Conservation (phyloP, 2,113 vertebrate genomes). For the Corynorhinus townsendii region DNA sequence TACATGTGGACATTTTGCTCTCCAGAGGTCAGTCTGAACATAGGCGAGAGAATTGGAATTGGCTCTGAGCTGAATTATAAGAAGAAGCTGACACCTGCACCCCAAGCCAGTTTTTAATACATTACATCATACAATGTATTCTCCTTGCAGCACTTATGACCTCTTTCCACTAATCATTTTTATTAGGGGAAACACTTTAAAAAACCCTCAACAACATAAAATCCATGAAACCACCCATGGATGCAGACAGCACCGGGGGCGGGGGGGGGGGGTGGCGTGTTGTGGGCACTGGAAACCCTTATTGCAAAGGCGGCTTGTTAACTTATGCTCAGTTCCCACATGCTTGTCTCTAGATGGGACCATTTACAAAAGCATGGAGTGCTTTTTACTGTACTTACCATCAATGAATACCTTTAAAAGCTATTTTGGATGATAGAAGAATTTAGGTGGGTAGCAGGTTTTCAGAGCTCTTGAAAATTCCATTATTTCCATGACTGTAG, state of each 20-base stretch:
- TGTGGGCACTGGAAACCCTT: not conserved
- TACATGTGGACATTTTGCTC: not conserved
- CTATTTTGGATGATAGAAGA: not conserved
- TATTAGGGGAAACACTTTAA: not conserved
- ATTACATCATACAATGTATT: not conserved
- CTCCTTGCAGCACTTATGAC: not conserved
- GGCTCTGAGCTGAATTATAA: not conserved
- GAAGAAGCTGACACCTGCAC: not conserved
- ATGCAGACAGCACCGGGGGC: not conserved
- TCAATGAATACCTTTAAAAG: not conserved
- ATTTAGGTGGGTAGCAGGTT: not conserved
- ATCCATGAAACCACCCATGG: not conserved
- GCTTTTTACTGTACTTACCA: not conserved
- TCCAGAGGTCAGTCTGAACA: not conserved
- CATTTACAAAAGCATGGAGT: not conserved
- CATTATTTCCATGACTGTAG: not conserved
- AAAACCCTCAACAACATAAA: not conserved
- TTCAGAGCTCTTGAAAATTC: not conserved
- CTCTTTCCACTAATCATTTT: constrained; percentile 20
- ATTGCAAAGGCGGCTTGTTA: not conserved
- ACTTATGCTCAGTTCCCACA: not conserved
- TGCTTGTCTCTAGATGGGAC: not conserved
- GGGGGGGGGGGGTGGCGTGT: too few species aligned
- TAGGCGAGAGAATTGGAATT: not conserved
- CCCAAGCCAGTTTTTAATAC: constrained; percentile 26